Percentiles rank a stretch among this genome's conserved stretches.
These are phyloP conservation scores for Lycaena phlaeas DNA, from an alignment of 2,888 invertebrate genomes.

Conservation along the genomic window DNA sequence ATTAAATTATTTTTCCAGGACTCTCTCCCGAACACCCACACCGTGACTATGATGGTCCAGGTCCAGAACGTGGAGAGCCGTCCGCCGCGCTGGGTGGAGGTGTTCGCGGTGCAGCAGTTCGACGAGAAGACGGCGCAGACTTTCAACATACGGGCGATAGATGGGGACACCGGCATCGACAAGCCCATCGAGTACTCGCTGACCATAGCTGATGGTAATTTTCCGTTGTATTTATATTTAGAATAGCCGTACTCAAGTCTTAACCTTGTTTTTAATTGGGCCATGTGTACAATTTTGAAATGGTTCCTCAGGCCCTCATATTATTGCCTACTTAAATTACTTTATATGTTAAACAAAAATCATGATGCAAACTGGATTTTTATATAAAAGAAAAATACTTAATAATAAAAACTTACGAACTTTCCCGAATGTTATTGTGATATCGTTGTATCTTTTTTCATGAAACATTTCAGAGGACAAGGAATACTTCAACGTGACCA, in stretches of 20 bases:
- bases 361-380: too few species aligned
- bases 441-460: too few species aligned
- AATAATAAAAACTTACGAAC: too few species aligned
- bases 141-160: conserved; percentile 69
- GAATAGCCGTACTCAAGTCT: background rate
- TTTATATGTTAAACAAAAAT: too few species aligned
- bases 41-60: conserved; percentile 64
- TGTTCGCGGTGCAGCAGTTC: conserved; percentile 70
- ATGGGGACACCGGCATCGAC: conserved; percentile 75
- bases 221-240: too few species aligned
- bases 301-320: too few species aligned
- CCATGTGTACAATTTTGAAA: too few species aligned
- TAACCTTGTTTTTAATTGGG: background rate
- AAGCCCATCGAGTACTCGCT: conserved; percentile 66
- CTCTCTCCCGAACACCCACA: conserved; percentile 46
- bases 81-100: conserved; percentile 74
- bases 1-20: too few species aligned
- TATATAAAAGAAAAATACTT: too few species aligned
- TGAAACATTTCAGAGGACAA: conserved; percentile 30
- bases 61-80: conserved; percentile 73
- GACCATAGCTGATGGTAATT: conserved; percentile 44
- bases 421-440: too few species aligned
- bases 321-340: too few species aligned
- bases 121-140: conserved; percentile 59
- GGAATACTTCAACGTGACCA: conserved; percentile 44